Conservation (phyloP, 2,113 vertebrate genomes). For the Glaucomys volans region DNA sequence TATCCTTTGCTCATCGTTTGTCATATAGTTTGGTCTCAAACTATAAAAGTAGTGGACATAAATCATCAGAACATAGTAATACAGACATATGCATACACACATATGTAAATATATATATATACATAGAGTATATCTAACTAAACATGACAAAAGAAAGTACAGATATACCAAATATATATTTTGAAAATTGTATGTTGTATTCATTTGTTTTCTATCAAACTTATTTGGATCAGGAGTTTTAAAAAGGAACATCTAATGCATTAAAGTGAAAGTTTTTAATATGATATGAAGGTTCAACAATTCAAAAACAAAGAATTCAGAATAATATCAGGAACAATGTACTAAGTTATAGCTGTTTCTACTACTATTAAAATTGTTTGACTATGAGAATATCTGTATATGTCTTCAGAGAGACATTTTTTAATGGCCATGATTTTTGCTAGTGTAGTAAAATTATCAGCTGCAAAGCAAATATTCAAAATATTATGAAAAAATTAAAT, state of each 20-base stretch:
- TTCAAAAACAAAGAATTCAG: background rate
- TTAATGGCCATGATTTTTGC: background rate
- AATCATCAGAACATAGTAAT: background rate
- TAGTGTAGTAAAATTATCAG: background rate
- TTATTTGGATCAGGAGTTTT: background rate
- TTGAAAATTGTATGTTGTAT: background rate
- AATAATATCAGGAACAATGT: background rate
- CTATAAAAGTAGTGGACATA: background rate
- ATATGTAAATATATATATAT: background rate
- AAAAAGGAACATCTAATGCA: background rate
- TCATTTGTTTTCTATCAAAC: background rate
- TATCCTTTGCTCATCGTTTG: no score
- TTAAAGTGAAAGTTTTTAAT: background rate
- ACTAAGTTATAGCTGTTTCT: background rate
- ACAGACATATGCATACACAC: background rate
- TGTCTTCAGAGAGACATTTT: no score
- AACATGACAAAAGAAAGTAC: background rate
- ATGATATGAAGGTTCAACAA: background rate
- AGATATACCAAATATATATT: background rate
- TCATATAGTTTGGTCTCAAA: background rate
- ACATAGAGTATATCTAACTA: no score
- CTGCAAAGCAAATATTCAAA: constrained; percentile 25
- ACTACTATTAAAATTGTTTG: background rate
- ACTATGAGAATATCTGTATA: no score
- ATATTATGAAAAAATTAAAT: background rate